Percentiles rank a stretch among this genome's conserved stretches.
Conservation (phyloP, 2,888 invertebrate species). For the Hyposoter dolosus region DNA sequence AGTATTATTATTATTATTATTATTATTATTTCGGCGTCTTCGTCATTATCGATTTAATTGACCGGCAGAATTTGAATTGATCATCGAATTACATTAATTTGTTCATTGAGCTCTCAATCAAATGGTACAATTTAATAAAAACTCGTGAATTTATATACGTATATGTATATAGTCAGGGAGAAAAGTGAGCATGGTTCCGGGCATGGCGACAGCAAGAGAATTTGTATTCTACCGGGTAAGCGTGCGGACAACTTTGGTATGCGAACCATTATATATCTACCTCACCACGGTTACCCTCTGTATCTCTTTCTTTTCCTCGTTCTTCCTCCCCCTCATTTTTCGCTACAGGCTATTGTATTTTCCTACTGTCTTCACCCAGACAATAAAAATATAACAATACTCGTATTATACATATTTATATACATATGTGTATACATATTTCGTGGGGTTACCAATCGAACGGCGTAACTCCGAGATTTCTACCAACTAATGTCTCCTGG, state of each 20-base stretch:
- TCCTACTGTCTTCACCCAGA: slow-evolving; percentile 32
- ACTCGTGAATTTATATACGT: background rate
- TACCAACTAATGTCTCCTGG: background rate
- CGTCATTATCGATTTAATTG: background rate
- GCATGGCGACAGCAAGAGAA: slow-evolving; percentile 69
- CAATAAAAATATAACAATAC: slow-evolving; percentile 38
- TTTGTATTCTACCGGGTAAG: slow-evolving; percentile 79
- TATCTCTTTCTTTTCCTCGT: slow-evolving; percentile 34
- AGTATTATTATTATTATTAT: background rate
- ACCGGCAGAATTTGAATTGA: background rate
- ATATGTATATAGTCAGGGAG: background rate
- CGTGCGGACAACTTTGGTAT: slow-evolving; percentile 78
- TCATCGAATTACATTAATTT: background rate
- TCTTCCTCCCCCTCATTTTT: slow-evolving; percentile 33
- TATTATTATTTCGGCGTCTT: background rate
- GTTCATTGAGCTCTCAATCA: background rate
- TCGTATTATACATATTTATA: slow-evolving; percentile 27
- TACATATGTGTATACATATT: background rate
- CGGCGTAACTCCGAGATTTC: background rate
- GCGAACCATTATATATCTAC: slow-evolving; percentile 74
- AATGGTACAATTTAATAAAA: background rate
- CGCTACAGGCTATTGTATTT: slow-evolving; percentile 43
- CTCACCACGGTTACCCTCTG: slow-evolving; percentile 30
- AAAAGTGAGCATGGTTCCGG: slow-evolving; percentile 43
- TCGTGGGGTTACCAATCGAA: background rate